Evolutionary conservation across 2,888 invertebrate species (phyloP), one percentile per base, ranked within the genome.

Genomic region (Drosophila peninsularis): DNA sequence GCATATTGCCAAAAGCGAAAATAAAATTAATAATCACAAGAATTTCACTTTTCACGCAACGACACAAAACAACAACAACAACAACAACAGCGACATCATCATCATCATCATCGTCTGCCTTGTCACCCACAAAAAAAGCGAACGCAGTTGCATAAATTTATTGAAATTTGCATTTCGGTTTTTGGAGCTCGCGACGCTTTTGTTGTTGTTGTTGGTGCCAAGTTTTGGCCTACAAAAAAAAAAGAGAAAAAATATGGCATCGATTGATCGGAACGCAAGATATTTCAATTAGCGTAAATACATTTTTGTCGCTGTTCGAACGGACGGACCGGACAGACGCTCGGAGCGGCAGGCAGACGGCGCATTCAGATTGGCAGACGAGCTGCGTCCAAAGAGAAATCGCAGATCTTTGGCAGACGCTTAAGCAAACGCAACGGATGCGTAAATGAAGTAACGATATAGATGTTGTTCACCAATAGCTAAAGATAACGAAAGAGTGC

Each of bases 281-380:
- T 86, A 86, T 86, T 89, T 86, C 89, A 86, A 86, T 86, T 86
- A 86, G 89, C 89, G 89, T 86, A 88, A 86, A 88, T 89, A 88
- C 85, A 88, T 88, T 88, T 86, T 82, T 89, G 88, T 79, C 79
- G 82, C 78, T 85, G 76, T 71, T 74, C 78, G 62, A 66, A 58
- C 58, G 52, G 63, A 62, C 75, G 17, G 47, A 21, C 39, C 62
- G 61, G 73, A 54, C 71, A 53, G 54, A 65, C 56, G 14, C 75
- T 60, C n/a, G 5, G 10, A 39, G 11, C 30, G 30, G 13, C 9
- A 41, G 42, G 32, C 42, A 47, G 63, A 58, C 36, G 42, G 32
- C n/a, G 44, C 55, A 52, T 41, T 57, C 39, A 54, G 63, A 73
- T 69, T 60, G 73, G 58, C 34, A 47, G 58, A 47, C 50, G 50